These are phyloP conservation scores for Mycalesis mineus DNA, from an alignment of 2,888 invertebrate genomes.

Conservation along the genomic window DNA sequence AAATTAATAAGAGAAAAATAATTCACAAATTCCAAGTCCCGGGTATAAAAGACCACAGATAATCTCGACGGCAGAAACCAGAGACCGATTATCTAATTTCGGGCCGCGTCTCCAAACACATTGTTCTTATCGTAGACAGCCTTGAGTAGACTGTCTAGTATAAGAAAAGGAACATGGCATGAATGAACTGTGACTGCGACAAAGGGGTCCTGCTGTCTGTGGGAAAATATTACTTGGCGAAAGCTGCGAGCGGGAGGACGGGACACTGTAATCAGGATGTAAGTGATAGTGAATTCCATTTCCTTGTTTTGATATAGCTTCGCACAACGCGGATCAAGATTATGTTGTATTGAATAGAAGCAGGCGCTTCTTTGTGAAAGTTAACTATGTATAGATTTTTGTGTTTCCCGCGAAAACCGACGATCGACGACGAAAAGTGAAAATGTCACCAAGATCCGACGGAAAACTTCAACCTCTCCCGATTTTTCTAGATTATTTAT, in stretches of 20 bases:
- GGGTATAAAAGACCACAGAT: background rate
- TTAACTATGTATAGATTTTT: too few species aligned
- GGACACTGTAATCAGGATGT: constrained; percentile 8
- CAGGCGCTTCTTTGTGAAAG: too few species aligned
- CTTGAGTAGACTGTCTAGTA: constrained; percentile 10
- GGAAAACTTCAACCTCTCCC: too few species aligned
- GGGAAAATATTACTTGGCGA: constrained; percentile 26
- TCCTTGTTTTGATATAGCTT: background rate
- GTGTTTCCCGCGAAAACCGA: too few species aligned
- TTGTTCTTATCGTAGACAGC: constrained; percentile 13
- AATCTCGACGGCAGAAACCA: background rate
- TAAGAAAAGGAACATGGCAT: constrained; percentile 26
- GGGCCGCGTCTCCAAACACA: constrained; percentile 10
- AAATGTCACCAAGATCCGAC: too few species aligned
- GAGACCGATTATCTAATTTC: constrained; percentile 8
- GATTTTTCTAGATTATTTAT: too few species aligned
- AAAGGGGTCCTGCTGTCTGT: constrained; percentile 21
- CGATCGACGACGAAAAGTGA: too few species aligned
- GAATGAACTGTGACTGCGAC: constrained; percentile 26
- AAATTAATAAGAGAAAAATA: too few species aligned
- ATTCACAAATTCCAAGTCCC: background rate
- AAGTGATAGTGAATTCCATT: constrained; percentile 16
- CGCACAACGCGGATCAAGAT: too few species aligned
- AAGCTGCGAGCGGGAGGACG: constrained; percentile 13
- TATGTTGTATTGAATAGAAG: too few species aligned